Evolutionary conservation across 2,113 vertebrate genomes (phyloP), one percentile per base, ranked within the genome.

Genomic region (Riparia riparia): DNA sequence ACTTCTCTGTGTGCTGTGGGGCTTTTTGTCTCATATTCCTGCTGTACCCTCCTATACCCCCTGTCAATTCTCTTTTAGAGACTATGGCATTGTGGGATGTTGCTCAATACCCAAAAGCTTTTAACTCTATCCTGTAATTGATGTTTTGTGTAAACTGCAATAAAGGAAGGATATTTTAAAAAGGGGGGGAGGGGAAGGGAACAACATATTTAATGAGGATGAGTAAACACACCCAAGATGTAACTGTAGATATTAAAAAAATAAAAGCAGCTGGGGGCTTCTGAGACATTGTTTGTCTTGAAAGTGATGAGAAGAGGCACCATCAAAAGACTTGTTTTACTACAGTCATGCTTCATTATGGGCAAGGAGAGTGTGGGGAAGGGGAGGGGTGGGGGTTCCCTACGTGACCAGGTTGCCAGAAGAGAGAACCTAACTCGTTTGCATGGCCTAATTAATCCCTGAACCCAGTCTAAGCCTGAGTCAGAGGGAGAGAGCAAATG

Each of bases 221-320:
- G 78, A 58, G 82, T 93, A 96, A 97, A 97, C 93, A 97, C 93
- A 94, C 82, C 82, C 88, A 95, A 95, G 93, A 91, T 89, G 97
- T 97, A 98, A 98, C 96, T 95, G 97, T 97, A 98, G 97, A 95
- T 97, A 98, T 97, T 97, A 98, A 96, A 97, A 98, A 98, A 98
- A 98, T 98, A 98, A 97, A 97, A 98, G 92, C 96, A 95, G 94
- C 95, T 96, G 96, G 94, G 92, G 95, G 96, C 91, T 95, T 95
- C 93, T 88, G 94, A 96, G 96, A 95, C 96, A 96, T 86, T 97
- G 97, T 98, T 98, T 98, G 96, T 97, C 98, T 98, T 98, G 97
- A 98, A 97, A 97, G 95, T 94, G 95, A 96, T 91, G 95, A 96
- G 93, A 89, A 96, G 95, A 96, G 88, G 80, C 93, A 95, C 82